Base-by-base conservation (phyloP, 1,140 invertebrate genomes). In the Heterodera carotae region DNA sequence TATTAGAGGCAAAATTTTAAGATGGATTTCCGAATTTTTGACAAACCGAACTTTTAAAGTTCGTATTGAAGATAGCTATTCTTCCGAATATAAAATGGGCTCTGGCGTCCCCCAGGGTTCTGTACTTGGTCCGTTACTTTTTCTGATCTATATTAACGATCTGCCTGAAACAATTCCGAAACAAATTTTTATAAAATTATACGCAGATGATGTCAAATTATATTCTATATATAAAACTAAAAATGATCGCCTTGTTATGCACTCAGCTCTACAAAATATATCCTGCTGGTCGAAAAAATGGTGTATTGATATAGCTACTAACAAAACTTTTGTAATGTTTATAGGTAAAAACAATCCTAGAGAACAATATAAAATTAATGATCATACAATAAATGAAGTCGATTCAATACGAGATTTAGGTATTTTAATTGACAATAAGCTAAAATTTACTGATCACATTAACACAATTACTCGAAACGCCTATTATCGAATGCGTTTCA, bases 71-170 rank as follows among this genome's bases (percentile, higher is more conserved):
- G 33, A 69, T 25, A 18, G 3, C 4, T 7, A 5, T n/a, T 69
- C 68, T 34, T 33, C 33, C n/a, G 7, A 29, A 7, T 4, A 69
- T 4, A 2, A 2, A 25, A 34, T 69, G 5, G 5, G 3, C 25
- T 69, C 68, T 4, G 68, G 68, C 5, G 68, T 69, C 3, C 68
- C 68, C 33, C 68, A 69, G 15, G 33, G 68, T 7, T 36, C 33
- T 5, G 68, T 69, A 7, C n/a, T 69, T 4, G 68, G 68, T 34
- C 68, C 68, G 53, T 48, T 69, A 25, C n/a, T 69, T 4, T 69
- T 34, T 34, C 5, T n/a, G n/a, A 69, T 69, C 33, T 69, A n/a
- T n/a, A n/a, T n/a, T n/a, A n/a, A n/a, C n/a, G n/a, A n/a, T n/a
- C n/a, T n/a, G n/a, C n/a, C n/a, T 4, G 18, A 33, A 5, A 29